A percentile compares a stretch with the other conserved stretches of the same genome.
Evolutionary conservation across 92 coral and sea anemone species (phyloP).

Genomic region (Phenganax marumi): DNA sequence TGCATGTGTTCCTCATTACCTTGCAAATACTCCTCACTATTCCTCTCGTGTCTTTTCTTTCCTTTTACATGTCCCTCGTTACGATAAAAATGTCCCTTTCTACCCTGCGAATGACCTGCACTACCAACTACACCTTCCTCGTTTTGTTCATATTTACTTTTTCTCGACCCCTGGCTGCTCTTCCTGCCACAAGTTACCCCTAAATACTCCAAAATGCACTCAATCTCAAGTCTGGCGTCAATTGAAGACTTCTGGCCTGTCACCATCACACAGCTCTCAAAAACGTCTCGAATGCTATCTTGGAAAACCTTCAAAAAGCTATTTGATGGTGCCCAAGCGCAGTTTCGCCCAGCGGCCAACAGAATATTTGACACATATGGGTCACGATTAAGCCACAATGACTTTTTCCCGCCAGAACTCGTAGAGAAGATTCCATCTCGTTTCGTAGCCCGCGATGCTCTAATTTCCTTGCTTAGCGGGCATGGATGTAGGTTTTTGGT

Average conservation of each 20-base stretch:
- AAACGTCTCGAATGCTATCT: slow-evolving; percentile 7
- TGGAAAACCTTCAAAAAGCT: slow-evolving; percentile 30
- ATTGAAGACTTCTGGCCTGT: background rate
- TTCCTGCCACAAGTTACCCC: slow-evolving; percentile 12
- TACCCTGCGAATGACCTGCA: too few species aligned
- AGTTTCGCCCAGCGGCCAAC: slow-evolving; percentile 35
- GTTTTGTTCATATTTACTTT: too few species aligned
- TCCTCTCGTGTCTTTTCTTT: too few species aligned
- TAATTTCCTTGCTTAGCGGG: slow-evolving; percentile 26
- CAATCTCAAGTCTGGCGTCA: slow-evolving; percentile 34
- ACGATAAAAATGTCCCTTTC: too few species aligned
- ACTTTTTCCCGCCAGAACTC: slow-evolving; percentile 27
- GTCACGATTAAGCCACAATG: slow-evolving; percentile 33
- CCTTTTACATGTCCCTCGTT: too few species aligned
- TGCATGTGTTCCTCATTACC: too few species aligned
- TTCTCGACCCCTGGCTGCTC: background rate
- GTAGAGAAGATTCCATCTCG: slow-evolving; percentile 38
- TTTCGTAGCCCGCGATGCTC: slow-evolving; percentile 36
- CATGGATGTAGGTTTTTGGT: slow-evolving; percentile 26
- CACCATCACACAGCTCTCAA: slow-evolving; percentile 19
- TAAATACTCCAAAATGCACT: slow-evolving; percentile 23
- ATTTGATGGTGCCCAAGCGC: slow-evolving; percentile 42
- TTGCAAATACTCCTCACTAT: too few species aligned
- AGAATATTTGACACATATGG: slow-evolving; percentile 32
- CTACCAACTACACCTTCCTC: too few species aligned